Evolutionary conservation across 2,888 invertebrate genomes (phyloP).

Genomic region (Cheilosia vulpina): DNA sequence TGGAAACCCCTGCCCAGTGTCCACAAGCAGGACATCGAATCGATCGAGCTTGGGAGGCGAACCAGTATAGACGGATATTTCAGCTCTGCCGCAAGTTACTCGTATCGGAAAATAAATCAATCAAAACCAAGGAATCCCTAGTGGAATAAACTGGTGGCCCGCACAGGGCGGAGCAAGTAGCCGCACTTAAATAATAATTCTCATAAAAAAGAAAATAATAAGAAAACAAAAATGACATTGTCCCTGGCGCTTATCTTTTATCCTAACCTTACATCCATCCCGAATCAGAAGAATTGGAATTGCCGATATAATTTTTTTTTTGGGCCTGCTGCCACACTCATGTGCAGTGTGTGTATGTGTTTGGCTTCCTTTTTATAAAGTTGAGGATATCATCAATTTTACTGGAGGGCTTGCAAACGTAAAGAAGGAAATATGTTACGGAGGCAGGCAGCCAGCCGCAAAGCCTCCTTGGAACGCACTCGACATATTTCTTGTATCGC

Average conservation of each 20-base stretch:
- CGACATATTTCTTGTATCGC: slow-evolving; percentile 55
- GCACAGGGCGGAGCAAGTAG: slow-evolving; percentile 12
- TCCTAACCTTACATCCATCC: background rate
- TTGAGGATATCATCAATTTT: slow-evolving; percentile 60
- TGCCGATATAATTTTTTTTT: slow-evolving; percentile 46
- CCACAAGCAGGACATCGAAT: too few species aligned
- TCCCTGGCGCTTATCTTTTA: slow-evolving; percentile 17
- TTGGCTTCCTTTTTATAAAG: slow-evolving; percentile 24
- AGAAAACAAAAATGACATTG: slow-evolving; percentile 15
- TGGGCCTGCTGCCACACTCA: background rate
- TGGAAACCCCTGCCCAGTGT: too few species aligned
- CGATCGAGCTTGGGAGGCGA: too few species aligned
- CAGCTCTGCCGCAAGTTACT: slow-evolving; percentile 53
- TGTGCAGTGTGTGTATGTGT: background rate
- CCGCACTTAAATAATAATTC: slow-evolving; percentile 59
- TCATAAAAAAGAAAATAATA: slow-evolving; percentile 45
- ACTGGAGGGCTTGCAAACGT: slow-evolving; percentile 47
- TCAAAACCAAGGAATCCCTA: slow-evolving; percentile 17
- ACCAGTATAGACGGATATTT: slow-evolving; percentile 25
- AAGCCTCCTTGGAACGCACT: slow-evolving; percentile 31
- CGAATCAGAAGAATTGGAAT: slow-evolving; percentile 41
- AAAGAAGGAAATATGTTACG: slow-evolving; percentile 55
- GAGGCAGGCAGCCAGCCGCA: slow-evolving; percentile 14
- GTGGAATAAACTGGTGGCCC: background rate
- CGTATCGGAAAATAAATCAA: slow-evolving; percentile 60